Evolutionary conservation across 2,797 vertebrate genomes (phyloP), one percentile per base, ranked within the genome.

Genomic region (Sebastes dallii): DNA sequence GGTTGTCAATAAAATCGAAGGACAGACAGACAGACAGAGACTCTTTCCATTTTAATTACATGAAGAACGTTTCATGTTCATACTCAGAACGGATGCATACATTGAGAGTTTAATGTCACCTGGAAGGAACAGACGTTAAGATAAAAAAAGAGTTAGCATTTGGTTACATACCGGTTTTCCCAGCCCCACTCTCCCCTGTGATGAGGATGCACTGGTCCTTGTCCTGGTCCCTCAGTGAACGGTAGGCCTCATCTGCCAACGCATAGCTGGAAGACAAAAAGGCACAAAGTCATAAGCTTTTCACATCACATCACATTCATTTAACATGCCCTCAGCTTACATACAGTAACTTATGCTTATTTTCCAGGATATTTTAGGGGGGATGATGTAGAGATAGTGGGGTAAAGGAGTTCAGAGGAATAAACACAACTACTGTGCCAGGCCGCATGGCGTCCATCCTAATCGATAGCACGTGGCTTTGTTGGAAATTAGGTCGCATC

Each of bases 161-260:
- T 34, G 8, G 46, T 7, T 39, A 24, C 89, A 94, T 93, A 99
- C 99, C 99, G 42, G 99, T 99, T 96, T 99, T 99, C 80, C 99
- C 99, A 78, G 98, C 97, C 78, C 99, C 99, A 3, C 99, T 99
- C 90, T 99, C 99, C 78, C 99, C 99, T 27, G 99, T 99, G 87
- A 99, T 99, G 80, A 99, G 97, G 88, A 99, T 99, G 77, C 99
- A 99, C 60, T 99, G 99, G 94, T 99, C 98, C 94, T 99, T 99
- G 93, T 99, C 98, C 93, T 99, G 99, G 95, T 99, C 98, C 82
- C 98, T 95, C 82, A 99, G 94, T 18, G 99, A 99, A 82, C 98
- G 95, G 90, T 99, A 99, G 4, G 98, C 99, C 94, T 99, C 98
- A 86, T 99, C 99, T 70, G 99, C 97, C 88, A 99, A 91, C 78